phyloP scores from a whole-genome alignment of 2,797 vertebrate genomes.

The Phataginus tetradactyla region DNA sequence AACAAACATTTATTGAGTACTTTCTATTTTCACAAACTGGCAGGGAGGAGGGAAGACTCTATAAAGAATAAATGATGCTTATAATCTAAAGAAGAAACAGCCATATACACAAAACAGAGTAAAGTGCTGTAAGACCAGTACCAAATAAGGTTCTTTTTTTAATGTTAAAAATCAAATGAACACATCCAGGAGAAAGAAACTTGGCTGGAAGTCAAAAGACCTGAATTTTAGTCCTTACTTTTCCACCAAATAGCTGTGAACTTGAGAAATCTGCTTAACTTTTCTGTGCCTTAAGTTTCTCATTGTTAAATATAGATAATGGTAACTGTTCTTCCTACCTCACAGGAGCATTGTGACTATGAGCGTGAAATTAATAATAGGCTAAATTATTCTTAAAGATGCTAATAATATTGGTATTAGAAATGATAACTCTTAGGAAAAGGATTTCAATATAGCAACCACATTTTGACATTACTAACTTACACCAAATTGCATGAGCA shows the following conservation, averaged over 20 bases:
- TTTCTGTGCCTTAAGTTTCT: neutral
- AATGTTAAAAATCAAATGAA: conserved; percentile 15
- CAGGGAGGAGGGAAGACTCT: too few relatives aligned
- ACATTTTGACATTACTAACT: neutral
- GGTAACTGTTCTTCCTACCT: neutral
- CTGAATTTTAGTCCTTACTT: neutral
- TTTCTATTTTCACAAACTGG: neutral
- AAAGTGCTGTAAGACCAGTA: neutral
- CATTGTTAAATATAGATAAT: neutral
- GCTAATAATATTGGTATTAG: neutral
- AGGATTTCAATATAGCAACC: neutral
- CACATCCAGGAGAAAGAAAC: neutral
- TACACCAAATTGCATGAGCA: neutral
- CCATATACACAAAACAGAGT: neutral
- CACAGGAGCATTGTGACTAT: neutral
- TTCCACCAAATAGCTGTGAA: neutral
- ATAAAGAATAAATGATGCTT: neutral
- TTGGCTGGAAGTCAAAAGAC: neutral
- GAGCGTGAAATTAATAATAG: conserved; percentile 5
- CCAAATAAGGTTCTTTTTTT: neutral
- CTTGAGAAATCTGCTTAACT: conserved; percentile 1
- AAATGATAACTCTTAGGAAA: neutral
- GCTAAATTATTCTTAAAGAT: neutral
- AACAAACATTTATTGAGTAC: neutral
- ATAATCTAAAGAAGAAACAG: neutral